A percentile compares a stretch with the other conserved stretches of the same genome.
Evolutionary conservation across 2,888 invertebrate genomes (phyloP).

Genomic region (Caenorhabditis plicata): DNA sequence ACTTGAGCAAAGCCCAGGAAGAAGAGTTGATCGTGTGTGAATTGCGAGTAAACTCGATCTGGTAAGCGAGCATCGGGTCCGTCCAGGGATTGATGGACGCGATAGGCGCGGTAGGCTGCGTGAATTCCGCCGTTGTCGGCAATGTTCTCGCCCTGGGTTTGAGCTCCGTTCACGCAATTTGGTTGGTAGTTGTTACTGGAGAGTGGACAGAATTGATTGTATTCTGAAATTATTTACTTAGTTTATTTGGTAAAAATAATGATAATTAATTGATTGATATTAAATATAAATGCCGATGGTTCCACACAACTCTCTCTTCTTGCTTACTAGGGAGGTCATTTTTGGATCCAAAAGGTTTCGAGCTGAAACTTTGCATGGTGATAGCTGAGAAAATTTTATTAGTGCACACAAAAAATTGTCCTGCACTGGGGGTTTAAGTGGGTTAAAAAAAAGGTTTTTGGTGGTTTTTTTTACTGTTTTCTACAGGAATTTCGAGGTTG

Average conservation of each 20-base stretch:
- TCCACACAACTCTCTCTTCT: too few species aligned
- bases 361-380: too few species aligned
- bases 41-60: slow-evolving; percentile 42
- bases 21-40: slow-evolving; percentile 61
- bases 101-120: slow-evolving; percentile 54
- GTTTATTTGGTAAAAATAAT: not conserved
- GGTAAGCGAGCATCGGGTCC: slow-evolving; percentile 56
- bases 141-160: slow-evolving; percentile 71
- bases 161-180: slow-evolving; percentile 68
- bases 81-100: slow-evolving; percentile 42
- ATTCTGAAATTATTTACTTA: slow-evolving; percentile 43
- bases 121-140: slow-evolving; percentile 70
- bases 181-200: slow-evolving; percentile 23
- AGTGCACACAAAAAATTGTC: too few species aligned
- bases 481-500: too few species aligned
- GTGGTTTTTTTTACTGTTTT: too few species aligned
- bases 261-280: not conserved
- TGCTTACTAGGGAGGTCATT: too few species aligned
- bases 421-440: too few species aligned
- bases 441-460: too few species aligned
- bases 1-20: slow-evolving; percentile 60
- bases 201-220: slow-evolving; percentile 50
- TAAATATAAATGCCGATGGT: too few species aligned
- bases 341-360: too few species aligned
- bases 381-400: too few species aligned